These are phyloP conservation scores for Cecidostiba fungosa DNA, from an alignment of 2,888 invertebrate genomes.

Conservation along the genomic window DNA sequence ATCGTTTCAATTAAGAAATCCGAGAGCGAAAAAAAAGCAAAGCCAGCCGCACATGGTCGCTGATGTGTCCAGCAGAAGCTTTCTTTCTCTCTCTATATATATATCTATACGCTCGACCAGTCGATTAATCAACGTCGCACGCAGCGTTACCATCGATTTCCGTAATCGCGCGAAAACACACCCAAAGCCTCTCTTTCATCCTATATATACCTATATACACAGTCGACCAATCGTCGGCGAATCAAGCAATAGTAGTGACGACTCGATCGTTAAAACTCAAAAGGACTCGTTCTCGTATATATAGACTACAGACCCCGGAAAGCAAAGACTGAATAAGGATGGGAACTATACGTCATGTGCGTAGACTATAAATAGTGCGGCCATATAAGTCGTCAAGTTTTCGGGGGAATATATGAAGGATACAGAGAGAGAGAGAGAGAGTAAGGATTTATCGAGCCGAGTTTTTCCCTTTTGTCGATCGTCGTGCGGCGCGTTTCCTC, in stretches of 20 bases:
- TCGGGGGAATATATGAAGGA: neutral
- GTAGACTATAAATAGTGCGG: slow-evolving; percentile 17
- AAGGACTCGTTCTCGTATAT: neutral
- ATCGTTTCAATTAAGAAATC: slow-evolving; percentile 31
- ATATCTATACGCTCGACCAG: slow-evolving; percentile 4
- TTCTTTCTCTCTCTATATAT: slow-evolving; percentile 1
- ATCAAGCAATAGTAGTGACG: neutral
- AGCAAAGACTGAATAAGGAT: neutral
- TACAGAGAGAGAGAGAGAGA: neutral
- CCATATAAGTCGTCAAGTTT: neutral
- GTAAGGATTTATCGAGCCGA: neutral
- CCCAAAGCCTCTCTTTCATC: neutral
- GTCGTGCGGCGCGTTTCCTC: neutral
- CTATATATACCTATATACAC: neutral
- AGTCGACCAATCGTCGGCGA: slow-evolving; percentile 22
- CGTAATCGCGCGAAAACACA: slow-evolving; percentile 48
- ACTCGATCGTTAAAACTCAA: slow-evolving; percentile 42
- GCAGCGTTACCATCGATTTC: slow-evolving; percentile 51
- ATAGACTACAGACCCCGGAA: neutral
- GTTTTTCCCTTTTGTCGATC: neutral
- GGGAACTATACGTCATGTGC: neutral
- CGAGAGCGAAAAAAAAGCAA: neutral
- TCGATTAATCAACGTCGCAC: slow-evolving; percentile 60
- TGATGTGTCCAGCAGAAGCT: neutral
- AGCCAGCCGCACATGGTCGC: neutral